A percentile compares a stretch with the other conserved stretches of the same genome.
These are phyloP conservation scores for Lycopodina hypogea DNA, from an alignment of 37 sponge, comb jelly and placozoan genomes.

Conservation along the genomic window DNA sequence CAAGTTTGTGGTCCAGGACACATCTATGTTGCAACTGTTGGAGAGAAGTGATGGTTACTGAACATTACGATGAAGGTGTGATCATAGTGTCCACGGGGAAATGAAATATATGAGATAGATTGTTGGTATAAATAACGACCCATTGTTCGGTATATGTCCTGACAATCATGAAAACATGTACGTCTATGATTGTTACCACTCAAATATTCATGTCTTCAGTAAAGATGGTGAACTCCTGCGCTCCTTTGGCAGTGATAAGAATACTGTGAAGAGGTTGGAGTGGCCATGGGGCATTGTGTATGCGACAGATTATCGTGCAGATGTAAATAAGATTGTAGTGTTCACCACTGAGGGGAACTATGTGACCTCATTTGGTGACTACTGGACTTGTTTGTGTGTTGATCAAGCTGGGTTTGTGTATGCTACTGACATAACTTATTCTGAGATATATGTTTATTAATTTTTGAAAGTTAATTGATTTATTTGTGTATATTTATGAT, in stretches of 20 bases:
- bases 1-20: background rate
- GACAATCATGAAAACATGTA: slow-evolving; percentile 12
- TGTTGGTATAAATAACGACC: background rate
- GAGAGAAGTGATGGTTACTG: slow-evolving; percentile 6
- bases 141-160: background rate
- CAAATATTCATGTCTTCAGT: background rate
- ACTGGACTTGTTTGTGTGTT: too few species aligned
- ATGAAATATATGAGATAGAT: background rate
- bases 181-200: background rate
- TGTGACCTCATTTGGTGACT: too few species aligned
- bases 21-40: background rate
- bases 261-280: too few species aligned
- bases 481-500: too few species aligned
- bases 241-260: background rate
- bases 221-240: background rate
- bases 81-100: background rate
- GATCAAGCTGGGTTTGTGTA: too few species aligned
- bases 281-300: too few species aligned
- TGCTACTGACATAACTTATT: too few species aligned
- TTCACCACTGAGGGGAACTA: too few species aligned
- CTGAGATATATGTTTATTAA: too few species aligned
- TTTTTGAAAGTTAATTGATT: too few species aligned
- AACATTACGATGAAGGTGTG: background rate
- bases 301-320: too few species aligned
- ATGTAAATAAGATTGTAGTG: too few species aligned